phyloP scores from a whole-genome alignment of 2,797 vertebrate species.

The Rhinoraja longicauda region DNA sequence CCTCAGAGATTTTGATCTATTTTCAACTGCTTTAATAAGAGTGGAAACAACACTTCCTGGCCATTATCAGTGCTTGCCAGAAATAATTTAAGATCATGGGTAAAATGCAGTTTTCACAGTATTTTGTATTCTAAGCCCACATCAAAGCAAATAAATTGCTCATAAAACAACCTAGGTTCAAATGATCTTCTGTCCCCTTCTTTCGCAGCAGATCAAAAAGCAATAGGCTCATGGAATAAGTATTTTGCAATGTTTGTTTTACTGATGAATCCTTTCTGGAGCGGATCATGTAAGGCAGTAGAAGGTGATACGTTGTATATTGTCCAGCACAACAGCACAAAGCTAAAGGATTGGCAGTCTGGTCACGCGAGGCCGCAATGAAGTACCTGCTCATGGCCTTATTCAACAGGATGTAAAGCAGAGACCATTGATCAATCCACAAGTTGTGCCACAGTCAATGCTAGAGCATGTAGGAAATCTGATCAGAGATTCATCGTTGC shows the following conservation, averaged over 20 bases:
- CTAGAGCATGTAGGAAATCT: background rate
- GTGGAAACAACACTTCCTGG: background rate
- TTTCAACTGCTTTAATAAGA: background rate
- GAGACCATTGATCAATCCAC: background rate
- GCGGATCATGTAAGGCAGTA: no score
- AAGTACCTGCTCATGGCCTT: background rate
- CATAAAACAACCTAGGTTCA: background rate
- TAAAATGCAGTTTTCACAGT: background rate
- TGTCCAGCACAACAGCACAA: background rate
- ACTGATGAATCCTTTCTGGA: background rate
- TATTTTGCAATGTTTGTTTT: background rate
- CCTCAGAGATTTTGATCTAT: background rate
- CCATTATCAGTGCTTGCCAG: background rate
- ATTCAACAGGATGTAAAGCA: constrained; percentile 43
- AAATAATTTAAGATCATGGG: background rate
- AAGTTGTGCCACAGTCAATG: constrained; percentile 39
- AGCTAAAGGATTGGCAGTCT: background rate
- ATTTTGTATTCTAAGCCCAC: background rate
- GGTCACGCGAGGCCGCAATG: background rate
- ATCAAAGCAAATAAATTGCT: background rate
- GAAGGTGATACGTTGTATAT: background rate
- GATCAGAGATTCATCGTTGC: constrained; percentile 16
- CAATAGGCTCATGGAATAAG: background rate
- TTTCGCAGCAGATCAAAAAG: background rate
- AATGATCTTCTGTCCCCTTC: background rate